Evolutionary conservation across 2,113 vertebrate species (phyloP), one percentile per base, ranked within the genome.

Genomic region (Dinomys branickii): DNA sequence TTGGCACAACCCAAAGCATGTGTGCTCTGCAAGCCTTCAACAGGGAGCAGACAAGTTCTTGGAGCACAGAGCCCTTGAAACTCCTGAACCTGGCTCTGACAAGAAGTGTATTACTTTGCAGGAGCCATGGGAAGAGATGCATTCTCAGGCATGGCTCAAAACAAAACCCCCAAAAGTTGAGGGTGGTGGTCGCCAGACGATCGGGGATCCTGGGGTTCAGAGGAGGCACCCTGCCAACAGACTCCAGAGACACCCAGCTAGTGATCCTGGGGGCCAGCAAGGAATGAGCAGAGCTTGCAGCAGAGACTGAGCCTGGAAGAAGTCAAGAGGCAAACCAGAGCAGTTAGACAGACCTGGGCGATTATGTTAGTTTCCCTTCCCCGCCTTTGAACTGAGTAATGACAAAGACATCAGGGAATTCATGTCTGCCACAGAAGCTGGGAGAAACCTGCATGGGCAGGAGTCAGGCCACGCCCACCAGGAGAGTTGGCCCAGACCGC

Each of bases 1-100:
- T 99, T 99, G 99, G 11, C 99, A 92, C 98, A 98, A 73, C 24
- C 44, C 3, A 52, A 30, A 50, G 6, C 28, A 50, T 52, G 26
- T 78, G 44, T 78, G 12, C n/a, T 75, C 38, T 75, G 22, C 38
- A n/a, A 75, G n/a, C 38, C 71, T 41, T 41, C 10, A 44, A 24
- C 11, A 96, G 22, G 87, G 94, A 0, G 97, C 98, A 75, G 87
- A 91, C 58, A 96, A 97, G 84, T 3, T 77, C 44, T 30, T 47
- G 6, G 24, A 7, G 41, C 1, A 16, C 13, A 47, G 73, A 30
- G 73, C 17, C 24, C 75, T 52, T 19, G 7, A 47, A 28, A 33
- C 47, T 19, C 47, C 16, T 78, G 16, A 50, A 50, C 44, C 47
- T 75, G 75, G 75, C 47, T 78, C 75, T 33, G 28, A 78, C 28